Evolutionary conservation across 2,888 invertebrate species (phyloP).

Genomic region (Nysson spinosus): DNA sequence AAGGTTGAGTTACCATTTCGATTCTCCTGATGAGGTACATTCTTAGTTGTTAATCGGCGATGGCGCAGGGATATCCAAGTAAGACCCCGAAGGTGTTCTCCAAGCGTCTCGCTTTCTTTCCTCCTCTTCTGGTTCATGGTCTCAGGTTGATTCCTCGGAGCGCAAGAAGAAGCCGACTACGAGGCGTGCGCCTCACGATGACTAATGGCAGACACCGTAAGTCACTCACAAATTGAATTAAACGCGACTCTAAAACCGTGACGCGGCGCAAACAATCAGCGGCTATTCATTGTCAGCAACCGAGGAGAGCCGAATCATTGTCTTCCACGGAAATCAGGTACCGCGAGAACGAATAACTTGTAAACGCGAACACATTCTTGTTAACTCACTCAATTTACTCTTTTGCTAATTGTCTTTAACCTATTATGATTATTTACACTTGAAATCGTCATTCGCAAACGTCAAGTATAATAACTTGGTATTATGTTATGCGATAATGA

Average conservation of each 20-base stretch:
- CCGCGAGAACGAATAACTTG: too few species aligned
- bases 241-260: conserved; percentile 65
- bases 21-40: conserved; percentile 55
- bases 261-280: conserved; percentile 66
- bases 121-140: conserved; percentile 79
- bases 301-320: conserved; percentile 37
- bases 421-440: too few species aligned
- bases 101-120: conserved; percentile 33
- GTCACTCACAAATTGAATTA: conserved; percentile 68
- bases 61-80: conserved; percentile 26
- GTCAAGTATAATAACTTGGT: too few species aligned
- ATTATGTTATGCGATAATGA: too few species aligned
- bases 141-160: conserved; percentile 71
- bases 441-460: too few species aligned
- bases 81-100: conserved; percentile 23
- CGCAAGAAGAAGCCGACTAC: conserved; percentile 63
- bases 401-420: too few species aligned
- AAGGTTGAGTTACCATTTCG: conserved; percentile 40
- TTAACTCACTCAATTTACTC: too few species aligned
- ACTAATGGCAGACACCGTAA: conserved; percentile 65
- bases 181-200: conserved; percentile 63
- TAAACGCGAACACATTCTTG: too few species aligned
- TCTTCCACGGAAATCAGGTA: conserved; percentile 39
- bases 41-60: conserved; percentile 29
- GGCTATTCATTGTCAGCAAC: conserved; percentile 60